These are phyloP conservation scores for Dascyllus trimaculatus DNA, from an alignment of 2,113 vertebrate species.

Conservation along the genomic window DNA sequence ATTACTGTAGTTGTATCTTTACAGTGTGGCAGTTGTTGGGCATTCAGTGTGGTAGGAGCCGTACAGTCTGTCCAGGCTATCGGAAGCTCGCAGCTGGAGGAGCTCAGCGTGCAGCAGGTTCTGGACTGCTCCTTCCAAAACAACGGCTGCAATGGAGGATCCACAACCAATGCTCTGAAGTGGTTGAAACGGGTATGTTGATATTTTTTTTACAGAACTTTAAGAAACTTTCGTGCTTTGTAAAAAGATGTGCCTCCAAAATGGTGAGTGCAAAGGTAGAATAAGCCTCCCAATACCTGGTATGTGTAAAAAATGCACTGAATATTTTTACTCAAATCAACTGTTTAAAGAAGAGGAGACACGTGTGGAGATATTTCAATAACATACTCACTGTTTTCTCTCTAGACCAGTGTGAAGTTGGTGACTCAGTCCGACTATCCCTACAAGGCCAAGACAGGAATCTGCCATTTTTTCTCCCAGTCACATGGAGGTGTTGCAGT, in stretches of 20 bases:
- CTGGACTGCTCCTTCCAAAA: slow-evolving; percentile 92
- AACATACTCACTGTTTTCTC: slow-evolving; percentile 31
- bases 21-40: slow-evolving; percentile 96
- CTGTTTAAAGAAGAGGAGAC: neutral
- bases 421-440: slow-evolving; percentile 89
- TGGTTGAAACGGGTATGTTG: slow-evolving; percentile 90
- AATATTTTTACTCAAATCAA: neutral
- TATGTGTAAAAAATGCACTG: neutral
- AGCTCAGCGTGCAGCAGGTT: slow-evolving; percentile 93
- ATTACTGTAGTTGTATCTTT: slow-evolving; percentile 7
- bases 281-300: neutral
- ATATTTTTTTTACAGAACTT: neutral
- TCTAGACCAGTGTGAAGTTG: slow-evolving; percentile 88
- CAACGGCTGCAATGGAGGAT: slow-evolving; percentile 89
- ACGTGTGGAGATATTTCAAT: neutral
- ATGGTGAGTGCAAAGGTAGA: neutral
- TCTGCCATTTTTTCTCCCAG: slow-evolving; percentile 88
- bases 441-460: slow-evolving; percentile 88
- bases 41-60: slow-evolving; percentile 91
- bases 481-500: slow-evolving; percentile 86
- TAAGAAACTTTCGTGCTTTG: neutral
- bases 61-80: slow-evolving; percentile 88
- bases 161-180: slow-evolving; percentile 82
- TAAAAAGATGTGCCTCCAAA: neutral
- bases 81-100: slow-evolving; percentile 79